Evolutionary conservation across 2,113 vertebrate species (phyloP).

Genomic region (Ophthalmolycus amberensis): DNA sequence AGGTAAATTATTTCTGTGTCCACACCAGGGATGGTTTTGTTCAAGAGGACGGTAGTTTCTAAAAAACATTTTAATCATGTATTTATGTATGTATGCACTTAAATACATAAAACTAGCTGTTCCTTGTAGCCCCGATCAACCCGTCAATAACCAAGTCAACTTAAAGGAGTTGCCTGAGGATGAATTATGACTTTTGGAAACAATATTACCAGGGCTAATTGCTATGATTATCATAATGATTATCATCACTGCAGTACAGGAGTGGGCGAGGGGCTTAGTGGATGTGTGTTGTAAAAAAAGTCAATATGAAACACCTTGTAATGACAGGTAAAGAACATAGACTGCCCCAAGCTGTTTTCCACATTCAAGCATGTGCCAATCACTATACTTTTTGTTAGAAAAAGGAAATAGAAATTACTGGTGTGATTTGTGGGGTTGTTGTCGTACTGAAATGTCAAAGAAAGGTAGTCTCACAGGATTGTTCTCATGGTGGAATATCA

Average conservation of each 20-base stretch:
- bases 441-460: conserved; percentile 75
- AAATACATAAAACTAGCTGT: neutral
- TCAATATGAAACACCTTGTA: conserved; percentile 80
- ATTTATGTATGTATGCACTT: neutral
- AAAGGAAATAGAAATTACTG: conserved; percentile 78
- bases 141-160: conserved; percentile 57
- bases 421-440: conserved; percentile 74
- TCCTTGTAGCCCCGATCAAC: conserved; percentile 36
- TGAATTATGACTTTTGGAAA: conserved; percentile 74
- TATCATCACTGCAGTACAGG: conserved; percentile 63
- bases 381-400: conserved; percentile 69
- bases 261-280: conserved; percentile 34
- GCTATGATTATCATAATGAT: conserved; percentile 79
- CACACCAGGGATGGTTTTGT: neutral
- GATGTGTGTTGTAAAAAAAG: conserved; percentile 62
- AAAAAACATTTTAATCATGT: neutral
- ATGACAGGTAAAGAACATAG: conserved; percentile 81
- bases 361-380: conserved; percentile 79
- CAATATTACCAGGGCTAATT: conserved; percentile 79
- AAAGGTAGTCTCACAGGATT: conserved; percentile 71
- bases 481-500: conserved; percentile 70
- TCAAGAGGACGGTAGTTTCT: neutral
- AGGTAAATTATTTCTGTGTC: neutral
- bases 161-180: conserved; percentile 44
- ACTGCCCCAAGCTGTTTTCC: conserved; percentile 74